Evolutionary conservation across 2,888 invertebrate species (phyloP).

Genomic region (Cataglyphis albicans): DNA sequence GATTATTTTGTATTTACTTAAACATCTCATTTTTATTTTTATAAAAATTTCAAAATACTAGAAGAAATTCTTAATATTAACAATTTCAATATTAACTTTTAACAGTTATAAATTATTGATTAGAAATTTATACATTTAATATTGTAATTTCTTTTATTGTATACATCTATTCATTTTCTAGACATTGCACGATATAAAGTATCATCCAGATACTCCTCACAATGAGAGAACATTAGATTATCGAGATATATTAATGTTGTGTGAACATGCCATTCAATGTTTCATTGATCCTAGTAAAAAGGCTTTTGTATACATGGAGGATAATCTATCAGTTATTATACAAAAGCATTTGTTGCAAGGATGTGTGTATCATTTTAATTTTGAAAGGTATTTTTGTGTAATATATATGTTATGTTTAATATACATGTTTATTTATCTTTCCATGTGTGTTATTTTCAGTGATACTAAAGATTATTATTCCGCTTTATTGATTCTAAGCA

Average conservation of each 20-base stretch:
- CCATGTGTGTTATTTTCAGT: background rate
- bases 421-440: background rate
- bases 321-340: background rate
- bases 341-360: background rate
- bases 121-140: background rate
- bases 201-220: background rate
- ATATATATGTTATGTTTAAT: background rate
- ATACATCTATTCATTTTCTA: background rate
- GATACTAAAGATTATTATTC: conserved; percentile 4
- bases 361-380: background rate
- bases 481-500: background rate
- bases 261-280: conserved; percentile 1
- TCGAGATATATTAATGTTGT: background rate
- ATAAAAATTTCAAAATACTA: background rate
- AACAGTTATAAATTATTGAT: background rate
- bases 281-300: conserved; percentile 2
- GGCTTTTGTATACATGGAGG: background rate
- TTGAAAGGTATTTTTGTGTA: background rate
- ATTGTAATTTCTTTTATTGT: background rate
- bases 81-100: background rate
- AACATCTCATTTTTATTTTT: background rate
- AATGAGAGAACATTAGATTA: background rate
- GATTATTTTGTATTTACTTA: background rate
- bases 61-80: background rate
- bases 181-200: background rate